Evolutionary conservation across 2,113 vertebrate genomes (phyloP), one percentile per base, ranked within the genome.

Genomic region (Thamnophis sirtalis): DNA sequence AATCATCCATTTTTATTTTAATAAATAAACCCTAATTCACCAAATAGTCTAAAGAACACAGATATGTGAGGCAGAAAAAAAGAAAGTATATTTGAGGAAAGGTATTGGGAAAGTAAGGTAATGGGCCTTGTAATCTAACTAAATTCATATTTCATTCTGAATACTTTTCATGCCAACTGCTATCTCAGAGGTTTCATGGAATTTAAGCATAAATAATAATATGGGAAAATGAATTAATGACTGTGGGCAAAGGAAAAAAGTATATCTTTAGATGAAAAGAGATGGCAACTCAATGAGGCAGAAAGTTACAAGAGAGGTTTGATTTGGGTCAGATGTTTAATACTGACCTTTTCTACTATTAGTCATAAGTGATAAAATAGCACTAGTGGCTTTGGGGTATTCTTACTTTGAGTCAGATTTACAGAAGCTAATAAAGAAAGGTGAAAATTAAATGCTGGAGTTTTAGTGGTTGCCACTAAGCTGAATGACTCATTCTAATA

Each of bases 201-300:
- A 89, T 94, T 96, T 96, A 96, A 96, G 95, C 96, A 96, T 97
- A 96, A 97, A 97, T 95, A 97, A 96, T 95, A 96, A 93, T 93
- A 96, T 55, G 55, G 19, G 33, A 50, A 89, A 0, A 93, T 88
- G 87, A 94, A 96, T 94, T 94, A 96, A 94, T 93, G 95, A 93
- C 94, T 94, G 92, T 84, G 94, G 87, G 88, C 93, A 21, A 92
- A 93, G 90, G 87, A 95, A 94, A 93, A 94, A 93, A 91, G 86
- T 92, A 1, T 43, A 50, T 94, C 93, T 96, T 93, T 91, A 92
- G 94, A 90, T 60, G 93, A 89, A 55, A 94, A 95, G 94, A 94
- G 95, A 93, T 93, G 87, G 91, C 73, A 88, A 96, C 91, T 94
- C 96, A 96, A 93, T 96, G 96, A 96, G 93, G 95, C 94, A 95